Conservation (phyloP, 2,888 invertebrate genomes). For the Ornithoptera alexandrae region DNA sequence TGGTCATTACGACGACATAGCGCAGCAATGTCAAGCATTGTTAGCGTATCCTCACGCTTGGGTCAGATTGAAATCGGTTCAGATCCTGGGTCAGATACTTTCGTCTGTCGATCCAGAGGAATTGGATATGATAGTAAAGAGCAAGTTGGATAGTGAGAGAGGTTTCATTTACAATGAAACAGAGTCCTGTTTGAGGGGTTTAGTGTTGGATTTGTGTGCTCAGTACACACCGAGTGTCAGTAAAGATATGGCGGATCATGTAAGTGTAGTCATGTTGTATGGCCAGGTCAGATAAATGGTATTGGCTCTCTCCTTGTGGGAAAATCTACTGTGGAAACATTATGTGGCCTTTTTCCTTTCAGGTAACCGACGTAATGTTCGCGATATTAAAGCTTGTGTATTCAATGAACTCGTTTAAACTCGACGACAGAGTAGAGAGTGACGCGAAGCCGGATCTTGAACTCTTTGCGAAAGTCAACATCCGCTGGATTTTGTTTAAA, state of each 20-base stretch:
- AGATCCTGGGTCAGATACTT: constrained; percentile 87
- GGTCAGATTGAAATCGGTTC: constrained; percentile 89
- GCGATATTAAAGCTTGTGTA: constrained; percentile 78
- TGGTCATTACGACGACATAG: constrained; percentile 78
- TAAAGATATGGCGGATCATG: constrained; percentile 87
- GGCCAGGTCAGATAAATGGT: too few relatives aligned
- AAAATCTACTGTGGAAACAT: neutral
- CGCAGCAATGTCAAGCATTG: constrained; percentile 84
- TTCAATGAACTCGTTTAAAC: constrained; percentile 52
- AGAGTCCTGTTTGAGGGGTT: constrained; percentile 80
- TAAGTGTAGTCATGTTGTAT: constrained; percentile 36
- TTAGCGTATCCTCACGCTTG: constrained; percentile 91
- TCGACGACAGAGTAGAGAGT: constrained; percentile 47
- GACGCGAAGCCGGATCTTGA: constrained; percentile 57
- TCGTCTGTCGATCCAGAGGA: constrained; percentile 81
- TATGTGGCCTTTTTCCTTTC: constrained; percentile 29
- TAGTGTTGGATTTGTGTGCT: constrained; percentile 87
- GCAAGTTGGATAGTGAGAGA: constrained; percentile 58
- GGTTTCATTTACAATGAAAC: constrained; percentile 83
- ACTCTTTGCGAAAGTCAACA: constrained; percentile 78
- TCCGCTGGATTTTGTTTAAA: constrained; percentile 87
- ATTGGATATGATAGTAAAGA: constrained; percentile 73
- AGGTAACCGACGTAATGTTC: constrained; percentile 76
- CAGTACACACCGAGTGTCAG: constrained; percentile 86
- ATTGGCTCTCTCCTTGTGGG: neutral